phyloP scores from a whole-genome alignment of 2,113 vertebrate species.

The Grallaria varia region DNA sequence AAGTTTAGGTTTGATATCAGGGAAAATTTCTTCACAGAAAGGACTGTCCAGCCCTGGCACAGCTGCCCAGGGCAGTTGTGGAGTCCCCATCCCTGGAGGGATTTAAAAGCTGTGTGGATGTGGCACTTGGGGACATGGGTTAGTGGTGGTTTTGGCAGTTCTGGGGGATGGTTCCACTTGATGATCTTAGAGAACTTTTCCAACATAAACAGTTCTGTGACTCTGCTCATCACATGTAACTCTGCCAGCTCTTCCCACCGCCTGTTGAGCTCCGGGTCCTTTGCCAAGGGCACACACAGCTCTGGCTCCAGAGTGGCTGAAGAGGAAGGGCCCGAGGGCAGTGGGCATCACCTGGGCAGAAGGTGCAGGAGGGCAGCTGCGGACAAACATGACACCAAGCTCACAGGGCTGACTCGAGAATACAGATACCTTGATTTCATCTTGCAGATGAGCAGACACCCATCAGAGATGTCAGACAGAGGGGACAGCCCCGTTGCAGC shows the following conservation, averaged over 20 bases:
- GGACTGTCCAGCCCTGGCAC: background rate
- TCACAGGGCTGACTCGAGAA: background rate
- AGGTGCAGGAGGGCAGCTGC: accelerated
- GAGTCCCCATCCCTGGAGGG: background rate
- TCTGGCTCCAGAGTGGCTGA: background rate
- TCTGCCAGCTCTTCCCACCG: background rate
- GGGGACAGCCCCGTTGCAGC: background rate
- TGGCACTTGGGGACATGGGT: background rate
- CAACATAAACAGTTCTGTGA: background rate
- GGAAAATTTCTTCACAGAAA: background rate
- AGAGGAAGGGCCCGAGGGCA: background rate
- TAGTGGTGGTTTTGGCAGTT: background rate
- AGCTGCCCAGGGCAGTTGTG: background rate
- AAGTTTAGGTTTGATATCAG: background rate
- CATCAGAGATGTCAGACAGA: background rate
- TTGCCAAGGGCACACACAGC: background rate
- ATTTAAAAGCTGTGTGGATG: background rate
- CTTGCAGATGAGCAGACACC: accelerated
- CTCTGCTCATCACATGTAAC: accelerated
- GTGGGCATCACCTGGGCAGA: accelerated
- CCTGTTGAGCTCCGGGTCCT: background rate
- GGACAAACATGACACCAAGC: background rate
- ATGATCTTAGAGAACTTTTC: background rate
- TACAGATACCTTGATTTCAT: accelerated
- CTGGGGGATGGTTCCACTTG: background rate